Base-by-base conservation (phyloP, 2,888 invertebrate genomes). In the Diploptera punctata region DNA sequence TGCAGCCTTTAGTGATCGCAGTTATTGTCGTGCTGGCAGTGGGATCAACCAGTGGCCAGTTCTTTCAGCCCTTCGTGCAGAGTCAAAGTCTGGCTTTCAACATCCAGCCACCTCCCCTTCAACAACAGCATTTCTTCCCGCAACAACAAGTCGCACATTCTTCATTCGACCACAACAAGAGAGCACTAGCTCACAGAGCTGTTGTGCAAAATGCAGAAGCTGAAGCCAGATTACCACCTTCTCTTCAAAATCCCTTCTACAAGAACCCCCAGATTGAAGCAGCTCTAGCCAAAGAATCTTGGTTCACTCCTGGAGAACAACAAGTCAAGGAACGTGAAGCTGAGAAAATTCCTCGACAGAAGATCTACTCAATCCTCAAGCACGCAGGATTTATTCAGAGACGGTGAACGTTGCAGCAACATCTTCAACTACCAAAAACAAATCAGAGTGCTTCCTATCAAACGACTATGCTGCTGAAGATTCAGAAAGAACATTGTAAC, bases 301-400 rank as follows among this genome's bases (percentile, higher is more conserved):
- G 93, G 91, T 89, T 93, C 76, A 87, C 89, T 0, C 87, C 90
- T 76, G 92, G 92, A 79, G 93, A 93, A 81, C 91, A 90, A 86
- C 91, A 90, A 74, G 93, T 94, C 0, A 86, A 89, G 54, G 88
- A 93, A 79, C 86, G 94, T 13, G 93, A 93, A 79, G 90, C 93
- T 0, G 93, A 94, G 78, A 91, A 91, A 81, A 94, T 94, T 74
- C 90, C 93, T 0, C 86, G 94, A 1, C 88, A 90, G 75, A 90
- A 89, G 79, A 92, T 94, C 72, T 92, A 88, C 78, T 89, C 90
- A 78, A 88, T 93, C 73, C 88, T 94, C 67, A 91, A 90, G 80
- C 89, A 87, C 80, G 93, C 93, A 16, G 92, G 93, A 7, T 89
- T 90, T 77, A 82, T 86, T 7, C 77, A 79, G 33, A 75, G 78